These are phyloP conservation scores for Apostichopus leukothele DNA, from an alignment of 53 echinoderm and acorn worm genomes.

Conservation along the genomic window DNA sequence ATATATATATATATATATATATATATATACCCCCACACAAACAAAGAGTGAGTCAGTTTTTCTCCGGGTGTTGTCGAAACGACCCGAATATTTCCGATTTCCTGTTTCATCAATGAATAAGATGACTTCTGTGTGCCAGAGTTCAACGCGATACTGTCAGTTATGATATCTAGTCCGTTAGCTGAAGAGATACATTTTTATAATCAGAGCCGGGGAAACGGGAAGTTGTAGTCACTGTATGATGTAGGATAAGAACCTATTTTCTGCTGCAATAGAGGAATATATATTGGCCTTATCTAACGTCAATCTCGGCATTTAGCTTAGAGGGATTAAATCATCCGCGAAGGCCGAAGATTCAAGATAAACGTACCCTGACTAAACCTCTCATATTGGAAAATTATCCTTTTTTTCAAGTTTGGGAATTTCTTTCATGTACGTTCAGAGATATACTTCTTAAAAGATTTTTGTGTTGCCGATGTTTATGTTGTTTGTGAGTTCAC, in stretches of 20 bases:
- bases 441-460: too few species aligned
- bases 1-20: too few species aligned
- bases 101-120: not conserved
- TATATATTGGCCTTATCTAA: constrained; percentile 3
- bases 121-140: not conserved
- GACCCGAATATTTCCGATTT: constrained; percentile 30
- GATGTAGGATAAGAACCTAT: not conserved
- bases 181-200: not conserved
- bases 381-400: too few species aligned
- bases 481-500: too few species aligned
- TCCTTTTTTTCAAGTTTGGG: too few species aligned
- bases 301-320: not conserved
- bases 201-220: not conserved
- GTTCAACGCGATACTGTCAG: not conserved
- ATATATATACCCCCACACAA: not conserved
- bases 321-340: not conserved
- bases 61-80: constrained; percentile 19
- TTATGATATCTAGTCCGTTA: not conserved
- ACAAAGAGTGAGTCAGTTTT: not conserved
- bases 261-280: not conserved
- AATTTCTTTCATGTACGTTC: too few species aligned
- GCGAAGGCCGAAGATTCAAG: not conserved
- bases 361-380: not conserved
- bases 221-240: constrained; percentile 1
- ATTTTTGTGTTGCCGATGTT: too few species aligned